Evolutionary conservation across 2,113 vertebrate species (phyloP).

Genomic region (Fukomys damarensis): DNA sequence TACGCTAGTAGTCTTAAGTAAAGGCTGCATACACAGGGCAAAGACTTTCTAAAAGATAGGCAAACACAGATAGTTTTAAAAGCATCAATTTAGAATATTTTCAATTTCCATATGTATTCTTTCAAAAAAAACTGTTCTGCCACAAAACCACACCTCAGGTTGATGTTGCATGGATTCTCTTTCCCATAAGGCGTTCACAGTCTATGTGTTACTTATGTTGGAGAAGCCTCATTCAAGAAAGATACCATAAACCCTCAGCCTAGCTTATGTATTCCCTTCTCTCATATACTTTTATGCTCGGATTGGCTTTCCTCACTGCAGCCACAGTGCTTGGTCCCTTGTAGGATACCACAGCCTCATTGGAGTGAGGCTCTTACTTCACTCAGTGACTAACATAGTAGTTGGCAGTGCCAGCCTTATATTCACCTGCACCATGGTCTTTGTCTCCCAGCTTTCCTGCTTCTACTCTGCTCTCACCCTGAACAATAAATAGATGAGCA

Average conservation of each 20-base stretch:
- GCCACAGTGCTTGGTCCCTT: not conserved
- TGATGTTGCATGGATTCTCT: not conserved
- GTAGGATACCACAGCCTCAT: not conserved
- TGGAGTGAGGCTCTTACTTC: not conserved
- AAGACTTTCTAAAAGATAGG: not conserved
- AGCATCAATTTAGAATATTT: not conserved
- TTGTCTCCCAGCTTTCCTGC: not conserved
- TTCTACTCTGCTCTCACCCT: not conserved
- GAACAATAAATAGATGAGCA: not conserved
- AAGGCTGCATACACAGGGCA: not conserved
- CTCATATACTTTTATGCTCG: not conserved
- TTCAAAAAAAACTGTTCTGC: slow-evolving; percentile 19
- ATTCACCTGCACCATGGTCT: not conserved
- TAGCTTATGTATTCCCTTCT: not conserved
- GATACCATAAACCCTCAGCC: not conserved
- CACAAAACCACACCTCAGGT: not conserved
- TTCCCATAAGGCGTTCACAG: not conserved
- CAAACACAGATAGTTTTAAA: not conserved
- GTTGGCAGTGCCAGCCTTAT: too few species aligned
- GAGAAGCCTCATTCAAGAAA: not conserved
- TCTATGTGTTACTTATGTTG: not conserved
- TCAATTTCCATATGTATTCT: not conserved
- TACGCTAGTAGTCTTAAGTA: not conserved
- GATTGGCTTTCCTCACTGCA: not conserved
- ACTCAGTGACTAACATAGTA: too few species aligned